phyloP scores from a whole-genome alignment of 2,113 vertebrate species.

The Vireo altiloquus region DNA sequence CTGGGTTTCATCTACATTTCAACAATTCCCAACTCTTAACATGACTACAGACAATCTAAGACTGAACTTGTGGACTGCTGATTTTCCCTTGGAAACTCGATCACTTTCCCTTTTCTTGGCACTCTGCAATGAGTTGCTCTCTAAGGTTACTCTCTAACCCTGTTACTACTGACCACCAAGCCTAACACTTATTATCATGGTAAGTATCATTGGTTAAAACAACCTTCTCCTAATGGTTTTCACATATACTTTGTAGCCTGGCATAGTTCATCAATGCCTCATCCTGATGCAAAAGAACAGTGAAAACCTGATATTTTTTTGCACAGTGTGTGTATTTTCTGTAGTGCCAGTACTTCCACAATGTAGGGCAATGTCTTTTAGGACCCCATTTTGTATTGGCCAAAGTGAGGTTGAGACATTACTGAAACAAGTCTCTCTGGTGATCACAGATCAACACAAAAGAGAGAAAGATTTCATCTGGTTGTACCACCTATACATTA shows the following conservation, averaged over 20 bases:
- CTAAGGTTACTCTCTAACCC: not conserved
- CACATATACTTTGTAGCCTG: not conserved
- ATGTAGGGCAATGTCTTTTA: not conserved
- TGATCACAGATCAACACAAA: not conserved
- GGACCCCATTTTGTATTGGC: not conserved
- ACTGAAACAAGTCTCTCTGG: not conserved
- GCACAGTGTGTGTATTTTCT: not conserved
- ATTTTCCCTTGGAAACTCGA: slow-evolving; percentile 6
- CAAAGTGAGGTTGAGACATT: not conserved
- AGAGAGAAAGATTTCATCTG: not conserved
- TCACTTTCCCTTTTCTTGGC: slow-evolving; percentile 2
- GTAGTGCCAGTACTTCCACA: not conserved
- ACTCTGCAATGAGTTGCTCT: not conserved
- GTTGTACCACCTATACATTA: not conserved
- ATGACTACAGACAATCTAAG: not conserved
- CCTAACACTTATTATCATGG: not conserved
- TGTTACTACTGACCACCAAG: slow-evolving; percentile 1
- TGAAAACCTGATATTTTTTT: not conserved
- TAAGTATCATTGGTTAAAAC: not conserved
- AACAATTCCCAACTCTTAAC: not conserved
- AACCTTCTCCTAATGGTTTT: not conserved
- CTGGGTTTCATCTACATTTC: not conserved
- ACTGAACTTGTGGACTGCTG: not conserved
- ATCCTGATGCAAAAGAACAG: not conserved
- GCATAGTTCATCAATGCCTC: not conserved